phyloP scores from a whole-genome alignment of 2,888 invertebrate genomes.

The Tenthredo amoena region DNA sequence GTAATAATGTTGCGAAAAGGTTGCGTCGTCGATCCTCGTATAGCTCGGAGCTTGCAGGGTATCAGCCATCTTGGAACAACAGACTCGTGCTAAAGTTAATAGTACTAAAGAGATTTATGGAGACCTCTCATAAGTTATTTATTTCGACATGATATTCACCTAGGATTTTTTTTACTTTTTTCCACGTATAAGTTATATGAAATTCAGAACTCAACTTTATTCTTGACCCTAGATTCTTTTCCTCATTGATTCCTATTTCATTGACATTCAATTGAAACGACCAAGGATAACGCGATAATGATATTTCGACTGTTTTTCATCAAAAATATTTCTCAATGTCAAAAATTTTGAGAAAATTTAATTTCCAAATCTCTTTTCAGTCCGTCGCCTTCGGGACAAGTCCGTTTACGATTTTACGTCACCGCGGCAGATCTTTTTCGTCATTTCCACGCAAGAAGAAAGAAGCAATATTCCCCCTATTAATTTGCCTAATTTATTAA shows the following conservation, averaged over 20 bases:
- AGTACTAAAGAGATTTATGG: slow-evolving; percentile 29
- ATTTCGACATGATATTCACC: slow-evolving; percentile 33
- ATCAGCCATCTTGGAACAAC: slow-evolving; percentile 46
- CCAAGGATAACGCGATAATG: not conserved
- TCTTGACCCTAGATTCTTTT: not conserved
- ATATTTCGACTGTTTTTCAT: not conserved
- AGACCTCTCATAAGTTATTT: slow-evolving; percentile 29
- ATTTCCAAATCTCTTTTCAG: slow-evolving; percentile 6
- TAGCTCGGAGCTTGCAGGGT: not conserved
- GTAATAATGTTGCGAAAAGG: slow-evolving; percentile 39
- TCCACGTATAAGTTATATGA: not conserved
- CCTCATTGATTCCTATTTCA: not conserved
- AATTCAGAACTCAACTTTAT: slow-evolving; percentile 3
- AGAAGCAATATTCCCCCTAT: slow-evolving; percentile 34
- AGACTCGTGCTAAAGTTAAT: slow-evolving; percentile 43
- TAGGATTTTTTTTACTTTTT: not conserved
- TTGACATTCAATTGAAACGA: not conserved
- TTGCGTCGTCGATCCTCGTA: slow-evolving; percentile 24
- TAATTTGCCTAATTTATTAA: slow-evolving; percentile 67
- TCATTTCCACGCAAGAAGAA: slow-evolving; percentile 47
- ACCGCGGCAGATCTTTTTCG: slow-evolving; percentile 9
- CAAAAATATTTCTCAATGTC: not conserved
- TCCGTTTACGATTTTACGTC: not conserved
- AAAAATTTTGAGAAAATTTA: not conserved
- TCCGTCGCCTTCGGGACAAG: slow-evolving; percentile 31